phyloP scores from a whole-genome alignment of 2,797 vertebrate species.

The Cirrhinus molitorella region DNA sequence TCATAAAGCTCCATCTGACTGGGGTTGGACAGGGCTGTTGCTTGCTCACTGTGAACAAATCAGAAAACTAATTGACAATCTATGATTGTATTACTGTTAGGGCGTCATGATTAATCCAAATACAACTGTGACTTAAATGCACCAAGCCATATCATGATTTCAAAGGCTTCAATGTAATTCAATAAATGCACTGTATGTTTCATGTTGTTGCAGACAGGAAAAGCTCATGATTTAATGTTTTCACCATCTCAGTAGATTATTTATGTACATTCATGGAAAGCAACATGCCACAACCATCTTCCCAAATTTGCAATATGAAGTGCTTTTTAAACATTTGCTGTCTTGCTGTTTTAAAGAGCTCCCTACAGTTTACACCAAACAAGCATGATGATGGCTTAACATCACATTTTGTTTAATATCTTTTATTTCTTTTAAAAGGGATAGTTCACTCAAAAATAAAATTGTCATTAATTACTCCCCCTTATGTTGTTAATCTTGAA shows the following conservation, averaged over 20 bases:
- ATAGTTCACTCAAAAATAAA: no score
- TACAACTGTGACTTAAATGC: background rate
- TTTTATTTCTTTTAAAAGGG: no score
- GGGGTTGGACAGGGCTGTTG: slow-evolving; percentile 88
- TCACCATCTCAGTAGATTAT: no score
- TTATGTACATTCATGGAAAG: background rate
- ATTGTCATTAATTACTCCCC: no score
- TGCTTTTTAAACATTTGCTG: no score
- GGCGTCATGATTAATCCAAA: background rate
- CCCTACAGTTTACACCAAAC: no score
- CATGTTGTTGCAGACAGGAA: background rate
- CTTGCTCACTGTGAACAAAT: slow-evolving; percentile 82
- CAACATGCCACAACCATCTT: background rate
- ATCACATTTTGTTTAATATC: no score
- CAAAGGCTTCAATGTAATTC: background rate
- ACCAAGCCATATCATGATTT: no score
- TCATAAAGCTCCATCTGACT: slow-evolving; percentile 95
- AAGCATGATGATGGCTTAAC: no score
- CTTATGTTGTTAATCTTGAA: no score
- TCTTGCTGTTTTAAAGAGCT: no score
- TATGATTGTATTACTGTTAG: background rate
- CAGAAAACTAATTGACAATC: background rate
- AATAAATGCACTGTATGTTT: background rate
- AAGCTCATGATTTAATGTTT: background rate
- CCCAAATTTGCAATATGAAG: background rate